Conservation (phyloP, 1,140 invertebrate genomes). For the Carposina sasakii region DNA sequence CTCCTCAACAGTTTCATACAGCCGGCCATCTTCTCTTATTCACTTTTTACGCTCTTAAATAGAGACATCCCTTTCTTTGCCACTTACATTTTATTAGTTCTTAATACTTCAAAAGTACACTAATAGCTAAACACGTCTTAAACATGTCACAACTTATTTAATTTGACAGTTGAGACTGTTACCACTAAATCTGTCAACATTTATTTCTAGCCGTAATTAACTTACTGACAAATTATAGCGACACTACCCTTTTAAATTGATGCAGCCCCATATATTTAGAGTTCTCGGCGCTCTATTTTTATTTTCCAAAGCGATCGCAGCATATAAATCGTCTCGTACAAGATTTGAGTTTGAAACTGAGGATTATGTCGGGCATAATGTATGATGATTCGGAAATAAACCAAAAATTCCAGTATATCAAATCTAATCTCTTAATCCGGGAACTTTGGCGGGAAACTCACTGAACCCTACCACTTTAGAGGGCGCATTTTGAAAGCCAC, state of each 20-base stretch:
- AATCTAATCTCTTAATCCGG: no score
- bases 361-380: slow-evolving; percentile 43
- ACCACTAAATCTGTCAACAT: slow-evolving; percentile 55
- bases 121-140: slow-evolving; percentile 20
- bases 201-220: slow-evolving; percentile 54
- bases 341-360: slow-evolving; percentile 27
- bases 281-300: slow-evolving; percentile 49
- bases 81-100: slow-evolving; percentile 23
- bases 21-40: slow-evolving; percentile 47
- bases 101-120: slow-evolving; percentile 1
- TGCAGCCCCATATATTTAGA: slow-evolving; percentile 47
- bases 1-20: slow-evolving; percentile 51
- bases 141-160: slow-evolving; percentile 45
- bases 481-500: slow-evolving; percentile 17
- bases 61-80: slow-evolving; percentile 57
- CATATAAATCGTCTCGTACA: slow-evolving; percentile 37
- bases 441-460: no score
- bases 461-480: no score
- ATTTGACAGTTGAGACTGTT: slow-evolving; percentile 33
- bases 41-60: slow-evolving; percentile 36
- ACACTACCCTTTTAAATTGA: slow-evolving; percentile 47
- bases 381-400: slow-evolving; percentile 37
- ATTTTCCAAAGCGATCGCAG: slow-evolving; percentile 39
- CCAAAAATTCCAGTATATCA: slow-evolving; percentile 30
- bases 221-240: slow-evolving; percentile 59